Base-by-base conservation (phyloP, 2,888 invertebrate genomes). In the Corbicula japonica region DNA sequence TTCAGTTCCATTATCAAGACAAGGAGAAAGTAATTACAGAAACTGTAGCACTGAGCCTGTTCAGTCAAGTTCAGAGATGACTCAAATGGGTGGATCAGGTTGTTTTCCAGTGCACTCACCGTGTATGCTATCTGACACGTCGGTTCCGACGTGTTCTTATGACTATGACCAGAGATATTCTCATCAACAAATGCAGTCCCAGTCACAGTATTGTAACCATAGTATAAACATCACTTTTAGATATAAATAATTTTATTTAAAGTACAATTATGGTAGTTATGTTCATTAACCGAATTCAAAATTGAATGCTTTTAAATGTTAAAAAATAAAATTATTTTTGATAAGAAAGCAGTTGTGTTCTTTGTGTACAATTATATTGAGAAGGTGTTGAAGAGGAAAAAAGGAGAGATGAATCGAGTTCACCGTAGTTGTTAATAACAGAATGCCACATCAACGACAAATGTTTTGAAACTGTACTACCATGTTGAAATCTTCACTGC, bases 141-240 rank as follows among this genome's bases (percentile, higher is more conserved):
- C 74, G 1, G 71, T 54, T 30, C 46, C 69, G n/a, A 61, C 41
- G 30, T 65, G 81, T 54, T 71, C 38, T 62, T 77, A 77, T 50
- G 80, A 80, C 34, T 66, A 66, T 35, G 81, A 81, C 35, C 66
- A 69, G 28, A 58, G 81, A 56, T 76, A 65, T 62, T 58, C 70
- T 6, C 68, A 74, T 32, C 81, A 77, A 38, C 56, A 50, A 38
- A 46, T 66, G 32, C 41, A 72, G 38, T 62, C 83, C 6, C 72
- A 75, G 15, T 76, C 77, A 18, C 85, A 81, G 46, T 82, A 82
- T 41, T 88, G 89, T 76, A 91, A 90, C 66, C 89, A 89, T 61
- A 91, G 90, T 61, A 91, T 91, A n/a, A 91, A 91, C 62, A 91
- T 91, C 15, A 91, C 91, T 8, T 77, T 91, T 2, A 89, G 90